phyloP scores from a whole-genome alignment of 1,140 invertebrate species.

The Atta colombica region DNA sequence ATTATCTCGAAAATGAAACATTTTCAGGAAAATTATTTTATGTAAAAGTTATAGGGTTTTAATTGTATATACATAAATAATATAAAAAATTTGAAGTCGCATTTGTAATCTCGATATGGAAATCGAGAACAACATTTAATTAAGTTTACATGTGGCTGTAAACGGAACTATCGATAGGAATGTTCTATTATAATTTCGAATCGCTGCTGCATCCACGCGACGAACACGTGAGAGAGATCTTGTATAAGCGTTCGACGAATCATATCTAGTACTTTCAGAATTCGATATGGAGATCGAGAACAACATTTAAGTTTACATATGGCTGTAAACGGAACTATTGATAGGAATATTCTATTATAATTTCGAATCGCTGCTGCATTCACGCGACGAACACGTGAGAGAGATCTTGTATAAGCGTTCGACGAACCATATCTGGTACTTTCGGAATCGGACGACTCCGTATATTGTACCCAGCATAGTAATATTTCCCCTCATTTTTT shows the following conservation, averaged over 20 bases:
- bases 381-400: slow-evolving; percentile 51
- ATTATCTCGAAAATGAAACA: no score
- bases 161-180: background rate
- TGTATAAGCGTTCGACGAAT: background rate
- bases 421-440: background rate
- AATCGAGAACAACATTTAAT: background rate
- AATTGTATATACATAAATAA: background rate
- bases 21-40: no score
- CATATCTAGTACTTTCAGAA: background rate
- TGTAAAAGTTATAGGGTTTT: no score
- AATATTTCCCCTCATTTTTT: slow-evolving; percentile 18
- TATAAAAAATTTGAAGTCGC: background rate
- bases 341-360: slow-evolving; percentile 12
- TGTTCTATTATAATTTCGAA: slow-evolving; percentile 18
- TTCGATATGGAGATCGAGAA: background rate
- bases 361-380: background rate
- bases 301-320: no score
- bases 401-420: background rate
- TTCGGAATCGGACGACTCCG: background rate
- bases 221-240: slow-evolving; percentile 18
- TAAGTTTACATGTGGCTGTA: background rate
- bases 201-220: slow-evolving; percentile 30
- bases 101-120: background rate
- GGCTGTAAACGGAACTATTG: background rate
- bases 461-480: slow-evolving; percentile 18